phyloP scores from a whole-genome alignment of 2,113 vertebrate species.

The Acrocephalus kingi region DNA sequence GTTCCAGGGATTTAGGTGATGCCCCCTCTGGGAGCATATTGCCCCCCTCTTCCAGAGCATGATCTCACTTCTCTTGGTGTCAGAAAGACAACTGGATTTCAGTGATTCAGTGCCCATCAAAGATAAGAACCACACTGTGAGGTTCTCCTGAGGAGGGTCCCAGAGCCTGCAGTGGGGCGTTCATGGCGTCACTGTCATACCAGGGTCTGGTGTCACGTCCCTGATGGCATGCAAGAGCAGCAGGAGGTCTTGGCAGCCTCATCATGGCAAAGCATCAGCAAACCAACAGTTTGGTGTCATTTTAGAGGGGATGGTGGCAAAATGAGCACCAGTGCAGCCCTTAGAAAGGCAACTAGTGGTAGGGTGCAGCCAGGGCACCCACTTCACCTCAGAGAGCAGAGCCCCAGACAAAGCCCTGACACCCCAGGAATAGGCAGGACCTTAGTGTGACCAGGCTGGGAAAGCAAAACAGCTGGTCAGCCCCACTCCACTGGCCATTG shows the following conservation, averaged over 20 bases:
- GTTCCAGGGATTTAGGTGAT: not conserved
- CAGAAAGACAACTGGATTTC: not conserved
- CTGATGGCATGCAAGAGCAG: fast-evolving
- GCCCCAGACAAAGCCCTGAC: not conserved
- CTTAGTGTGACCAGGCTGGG: fast-evolving
- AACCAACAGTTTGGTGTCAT: fast-evolving
- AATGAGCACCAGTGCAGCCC: not conserved
- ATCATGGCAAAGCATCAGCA: not conserved
- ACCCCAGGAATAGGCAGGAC: not conserved
- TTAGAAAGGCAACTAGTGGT: not conserved
- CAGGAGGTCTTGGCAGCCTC: not conserved
- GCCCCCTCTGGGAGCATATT: not conserved
- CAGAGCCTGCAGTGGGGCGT: fast-evolving
- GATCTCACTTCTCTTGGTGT: not conserved
- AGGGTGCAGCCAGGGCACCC: not conserved
- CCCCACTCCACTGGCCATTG: not conserved
- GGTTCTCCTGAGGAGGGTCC: not conserved
- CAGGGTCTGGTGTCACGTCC: not conserved
- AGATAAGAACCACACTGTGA: not conserved
- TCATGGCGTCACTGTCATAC: fast-evolving
- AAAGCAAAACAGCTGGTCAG: not conserved
- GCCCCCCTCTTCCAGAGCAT: not conserved
- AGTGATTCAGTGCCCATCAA: not conserved
- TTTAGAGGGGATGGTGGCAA: not conserved
- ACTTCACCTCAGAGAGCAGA: not conserved